Evolutionary conservation across 2,888 invertebrate genomes (phyloP), one percentile per base, ranked within the genome.

Genomic region (Stenolophus ochropezus): DNA sequence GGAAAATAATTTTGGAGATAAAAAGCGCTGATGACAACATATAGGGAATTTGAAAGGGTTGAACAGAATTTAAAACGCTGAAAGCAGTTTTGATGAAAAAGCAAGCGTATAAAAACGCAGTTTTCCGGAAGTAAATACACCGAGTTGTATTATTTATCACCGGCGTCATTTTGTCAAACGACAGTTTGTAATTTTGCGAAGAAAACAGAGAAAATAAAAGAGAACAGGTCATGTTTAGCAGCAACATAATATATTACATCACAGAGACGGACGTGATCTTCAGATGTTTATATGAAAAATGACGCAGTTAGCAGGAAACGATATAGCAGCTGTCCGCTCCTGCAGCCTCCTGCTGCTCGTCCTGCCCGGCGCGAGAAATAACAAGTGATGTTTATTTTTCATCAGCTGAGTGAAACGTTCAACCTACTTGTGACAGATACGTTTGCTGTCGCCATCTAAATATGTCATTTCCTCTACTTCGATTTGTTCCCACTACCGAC

Each of bases 281-380:
- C 56, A 75, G 75, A 53, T 75, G 75, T 75, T 56, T 75, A 75
- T 75, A 75, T 75, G 75, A 75, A 75, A 75, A 75, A 53, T 75
- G 75, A 75, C 18, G 75, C 75, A 75, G 75, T 75, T 75, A 27
- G 61, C 56, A 25, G 53, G 53, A 51, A 33, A 25, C 53, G 75
- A 75, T 75, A 75, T 33, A 56, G 75, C 56, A 75, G 75, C 51
- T 75, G 75, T 75, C 75, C 75, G 56, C 53, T 74, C 47, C 51
- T 53, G 56, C 23, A 21, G 56, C 21, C 14, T 42, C 21, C 61
- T 61, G 23, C n/a, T 25, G 25, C 25, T 25, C 61, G 6, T 56
- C 21, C 25, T 25, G 2, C 14, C n/a, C 4, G n/a, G 25, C 18
- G 8, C 53, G 53, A 61, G 56, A 75, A 75, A 75, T 75, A 75